Conservation (phyloP, 1,140 invertebrate genomes). For the Neoseiulus cucumeris region DNA sequence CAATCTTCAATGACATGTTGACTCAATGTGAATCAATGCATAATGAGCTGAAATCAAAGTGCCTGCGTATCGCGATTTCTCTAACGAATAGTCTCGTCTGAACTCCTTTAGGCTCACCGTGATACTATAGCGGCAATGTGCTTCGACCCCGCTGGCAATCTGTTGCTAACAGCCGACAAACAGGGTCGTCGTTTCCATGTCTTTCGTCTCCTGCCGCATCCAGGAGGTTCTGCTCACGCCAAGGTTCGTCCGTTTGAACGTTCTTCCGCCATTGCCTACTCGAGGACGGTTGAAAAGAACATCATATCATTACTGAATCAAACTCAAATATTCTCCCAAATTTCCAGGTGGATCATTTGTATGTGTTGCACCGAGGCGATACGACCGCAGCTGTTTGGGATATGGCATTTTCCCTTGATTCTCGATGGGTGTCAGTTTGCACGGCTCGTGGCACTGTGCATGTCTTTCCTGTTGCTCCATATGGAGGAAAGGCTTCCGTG, state of each 20-base stretch:
- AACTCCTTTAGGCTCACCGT: constrained; percentile 37
- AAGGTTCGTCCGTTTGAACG: constrained; percentile 45
- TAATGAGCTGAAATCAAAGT: no score
- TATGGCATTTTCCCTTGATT: constrained; percentile 65
- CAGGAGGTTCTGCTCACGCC: constrained; percentile 58
- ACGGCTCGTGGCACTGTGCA: constrained; percentile 90
- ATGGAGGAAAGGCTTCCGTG: constrained; percentile 51
- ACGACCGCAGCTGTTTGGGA: constrained; percentile 45
- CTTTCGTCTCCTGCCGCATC: constrained; percentile 81
- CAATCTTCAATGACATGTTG: constrained; percentile 32
- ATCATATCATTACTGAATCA: no score
- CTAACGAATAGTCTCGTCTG: constrained; percentile 82
- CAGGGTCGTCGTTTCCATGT: constrained; percentile 90
- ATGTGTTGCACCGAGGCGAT: constrained; percentile 65
- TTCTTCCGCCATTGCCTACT: no score
- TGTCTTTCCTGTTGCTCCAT: constrained; percentile 89
- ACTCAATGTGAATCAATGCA: background rate
- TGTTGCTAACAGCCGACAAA: constrained; percentile 76
- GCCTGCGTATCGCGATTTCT: constrained; percentile 13
- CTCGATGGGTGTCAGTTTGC: constrained; percentile 81
- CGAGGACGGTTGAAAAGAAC: no score
- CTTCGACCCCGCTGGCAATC: constrained; percentile 75
- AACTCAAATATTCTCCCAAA: no score
- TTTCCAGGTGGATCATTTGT: constrained; percentile 44
- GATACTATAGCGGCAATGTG: constrained; percentile 70